Base-by-base conservation (phyloP, 53 echinoderm and acorn worm genomes). In the Antedon mediterranea region DNA sequence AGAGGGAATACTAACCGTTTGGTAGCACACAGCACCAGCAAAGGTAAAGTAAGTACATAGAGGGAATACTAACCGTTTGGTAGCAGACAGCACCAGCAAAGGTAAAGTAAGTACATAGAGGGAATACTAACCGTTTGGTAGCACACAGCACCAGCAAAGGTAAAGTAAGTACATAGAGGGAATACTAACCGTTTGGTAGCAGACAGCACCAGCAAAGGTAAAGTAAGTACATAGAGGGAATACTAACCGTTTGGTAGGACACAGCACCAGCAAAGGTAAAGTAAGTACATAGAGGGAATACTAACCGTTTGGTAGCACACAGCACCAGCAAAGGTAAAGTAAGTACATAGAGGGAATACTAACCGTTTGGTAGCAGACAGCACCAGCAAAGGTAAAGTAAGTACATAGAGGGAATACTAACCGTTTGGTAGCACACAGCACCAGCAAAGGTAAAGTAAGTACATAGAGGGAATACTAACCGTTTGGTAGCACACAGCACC, bases 41-140 rank as follows among this genome's bases (percentile, higher is more conserved):
- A 98, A 98, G 80, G n/a, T n/a, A n/a, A n/a, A n/a, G n/a, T n/a
- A n/a, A n/a, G n/a, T n/a, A n/a, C n/a, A n/a, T n/a, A n/a, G 28
- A 28, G 28, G 0, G 14, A 74, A 15, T 23, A 88, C 98, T 88
- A 31, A 98, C 98, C 30, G 98, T 98, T 79, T 93, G 98, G 73
- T 98, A 98, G 88, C 98, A 98, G 79, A 98, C 98, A 43, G 98
- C 98, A 29, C 98, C 98, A 43, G 98, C 98, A 85, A 98, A 98
- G 80, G n/a, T n/a, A n/a, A n/a, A n/a, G n/a, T n/a, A n/a, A n/a
- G n/a, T n/a, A n/a, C n/a, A n/a, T n/a, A n/a, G 28, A 28, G 28
- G 0, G 14, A 74, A 15, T 23, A 88, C 98, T 88, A 31, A 98
- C 98, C 30, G 98, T 98, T 79, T 93, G 98, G 73, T 98, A 98